These are phyloP conservation scores for Neocrepidodera transversa DNA, from an alignment of 2,888 invertebrate genomes.

Conservation along the genomic window DNA sequence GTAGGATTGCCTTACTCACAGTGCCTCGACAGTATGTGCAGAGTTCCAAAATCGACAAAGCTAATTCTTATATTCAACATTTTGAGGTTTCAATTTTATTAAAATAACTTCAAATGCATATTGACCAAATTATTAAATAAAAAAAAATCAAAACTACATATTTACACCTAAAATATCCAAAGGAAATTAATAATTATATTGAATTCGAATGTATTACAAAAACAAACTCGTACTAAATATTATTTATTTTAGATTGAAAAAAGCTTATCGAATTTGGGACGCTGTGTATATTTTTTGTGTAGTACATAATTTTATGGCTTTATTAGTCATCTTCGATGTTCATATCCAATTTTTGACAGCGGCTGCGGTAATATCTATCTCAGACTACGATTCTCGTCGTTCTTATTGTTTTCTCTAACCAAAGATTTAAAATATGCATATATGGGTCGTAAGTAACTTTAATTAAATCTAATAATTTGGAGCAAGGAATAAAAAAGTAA, in stretches of 20 bases:
- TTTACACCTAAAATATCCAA: too few species aligned
- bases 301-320: slow-evolving; percentile 59
- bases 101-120: too few species aligned
- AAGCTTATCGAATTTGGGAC: slow-evolving; percentile 7
- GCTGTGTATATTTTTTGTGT: slow-evolving; percentile 56
- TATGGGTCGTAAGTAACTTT: too few species aligned
- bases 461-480: too few species aligned
- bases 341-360: slow-evolving; percentile 50
- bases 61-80: background rate
- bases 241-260: too few species aligned
- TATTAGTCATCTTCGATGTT: slow-evolving; percentile 51
- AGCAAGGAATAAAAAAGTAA: too few species aligned
- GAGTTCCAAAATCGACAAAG: background rate
- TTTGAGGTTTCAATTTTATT: too few species aligned
- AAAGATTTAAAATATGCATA: slow-evolving; percentile 2
- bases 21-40: slow-evolving; percentile 70
- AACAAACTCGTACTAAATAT: too few species aligned
- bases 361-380: slow-evolving; percentile 47
- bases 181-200: too few species aligned
- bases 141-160: too few species aligned
- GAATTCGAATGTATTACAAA: too few species aligned
- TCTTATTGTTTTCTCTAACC: background rate
- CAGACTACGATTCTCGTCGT: slow-evolving; percentile 37
- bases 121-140: too few species aligned
- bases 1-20: slow-evolving; percentile 85